Evolutionary conservation across 2,797 vertebrate species (phyloP).

Genomic region (Coracias cyanogaster): DNA sequence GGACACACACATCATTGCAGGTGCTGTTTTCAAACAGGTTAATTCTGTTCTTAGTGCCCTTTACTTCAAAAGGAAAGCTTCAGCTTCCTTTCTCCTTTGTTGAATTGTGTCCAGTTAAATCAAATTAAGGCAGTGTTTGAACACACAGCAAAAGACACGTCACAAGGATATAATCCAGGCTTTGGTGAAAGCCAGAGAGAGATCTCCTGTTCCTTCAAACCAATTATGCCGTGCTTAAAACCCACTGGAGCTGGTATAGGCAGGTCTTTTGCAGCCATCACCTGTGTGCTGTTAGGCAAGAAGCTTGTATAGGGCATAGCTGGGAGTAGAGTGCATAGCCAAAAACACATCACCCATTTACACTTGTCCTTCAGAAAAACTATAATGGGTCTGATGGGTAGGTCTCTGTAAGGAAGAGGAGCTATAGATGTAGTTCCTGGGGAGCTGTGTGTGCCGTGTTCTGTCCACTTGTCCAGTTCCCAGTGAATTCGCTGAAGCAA

Average conservation of each 20-base stretch:
- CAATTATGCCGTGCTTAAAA: neutral
- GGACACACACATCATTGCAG: rapidly evolving
- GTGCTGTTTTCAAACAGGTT: neutral
- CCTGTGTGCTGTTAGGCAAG: neutral
- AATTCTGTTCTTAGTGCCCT: neutral
- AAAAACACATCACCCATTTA: neutral
- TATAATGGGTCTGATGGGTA: neutral
- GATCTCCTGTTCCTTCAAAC: neutral
- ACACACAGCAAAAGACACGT: neutral
- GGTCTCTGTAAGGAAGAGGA: neutral
- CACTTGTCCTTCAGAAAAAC: neutral
- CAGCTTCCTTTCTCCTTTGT: neutral
- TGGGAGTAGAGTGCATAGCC: neutral
- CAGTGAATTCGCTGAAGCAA: neutral
- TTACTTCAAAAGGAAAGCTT: neutral
- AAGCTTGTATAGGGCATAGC: neutral
- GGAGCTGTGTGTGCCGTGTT: rapidly evolving
- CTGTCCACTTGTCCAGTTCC: neutral
- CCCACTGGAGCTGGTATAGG: neutral
- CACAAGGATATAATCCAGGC: neutral
- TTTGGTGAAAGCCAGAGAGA: neutral
- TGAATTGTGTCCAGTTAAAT: neutral
- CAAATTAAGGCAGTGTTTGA: neutral
- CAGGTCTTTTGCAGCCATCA: neutral
- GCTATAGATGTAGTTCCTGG: neutral